Evolutionary conservation across 1,140 invertebrate genomes (phyloP), one percentile per base, ranked within the genome.

Genomic region (Sitobion miscanthi): DNA sequence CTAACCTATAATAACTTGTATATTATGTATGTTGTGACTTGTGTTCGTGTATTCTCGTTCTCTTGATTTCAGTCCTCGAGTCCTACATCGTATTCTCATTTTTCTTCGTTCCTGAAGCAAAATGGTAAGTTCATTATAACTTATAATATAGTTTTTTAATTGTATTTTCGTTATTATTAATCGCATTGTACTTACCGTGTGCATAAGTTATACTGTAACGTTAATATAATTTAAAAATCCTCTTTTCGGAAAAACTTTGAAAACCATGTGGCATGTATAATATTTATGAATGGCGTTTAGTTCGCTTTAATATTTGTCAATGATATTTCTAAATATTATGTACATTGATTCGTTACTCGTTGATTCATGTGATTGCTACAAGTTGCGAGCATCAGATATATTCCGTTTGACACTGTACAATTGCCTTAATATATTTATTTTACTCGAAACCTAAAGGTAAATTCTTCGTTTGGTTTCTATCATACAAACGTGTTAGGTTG

Each of bases 91-190:
- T 6, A 25, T 62, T 49, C 38, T 90, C 35, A 90, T 90, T 90
- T 90, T 90, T 90, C 38, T 90, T 90, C 89, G 4, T 69, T 42
- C 7, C 38, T 21, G 89, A 90, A 90, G 89, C 38, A 69, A 90
- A 90, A 90, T 90, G 89, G 88, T 90, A 69, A 90, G 89, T 90
- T 23, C 9, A 69, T 25, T 93, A 35, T 86, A 20, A 11, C 57
- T 25, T 85, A 11, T n/a, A 6, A 6, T 6, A 23, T 54, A 54
- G 2, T 7, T 91, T 57, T 77, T 62, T 7, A 83, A n/a, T 69
- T 77, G 4, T 57, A n/a, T 91, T 38, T 54, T 86, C 0, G 1
- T 87, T 93, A 54, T 54, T 42, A 93, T 42, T 62, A 42, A n/a
- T 35, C n/a, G 5, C 21, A 1, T 35, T n/a, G 6, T 47, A 35